A percentile compares a stretch with the other conserved stretches of the same genome.
phyloP scores from a whole-genome alignment of 30 jellyfish, hydroid and myxozoan genomes.

The Chironex yamaguchii region DNA sequence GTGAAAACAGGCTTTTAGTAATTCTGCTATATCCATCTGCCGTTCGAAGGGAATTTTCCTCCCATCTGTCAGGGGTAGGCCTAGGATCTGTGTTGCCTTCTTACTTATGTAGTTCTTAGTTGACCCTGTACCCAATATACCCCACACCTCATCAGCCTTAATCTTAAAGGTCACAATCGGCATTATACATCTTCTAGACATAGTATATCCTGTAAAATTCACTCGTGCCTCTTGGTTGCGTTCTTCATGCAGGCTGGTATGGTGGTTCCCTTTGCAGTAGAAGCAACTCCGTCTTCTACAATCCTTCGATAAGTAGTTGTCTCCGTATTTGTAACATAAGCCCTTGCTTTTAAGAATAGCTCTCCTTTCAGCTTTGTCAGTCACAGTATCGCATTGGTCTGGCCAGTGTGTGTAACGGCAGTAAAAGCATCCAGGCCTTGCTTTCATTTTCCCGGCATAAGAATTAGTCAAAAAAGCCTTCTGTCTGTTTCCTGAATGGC shows the following conservation, averaged over 20 bases:
- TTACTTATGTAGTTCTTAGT: conserved; percentile 18
- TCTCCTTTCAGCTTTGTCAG: neutral
- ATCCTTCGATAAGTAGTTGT: conserved; percentile 19
- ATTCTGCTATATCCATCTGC: neutral
- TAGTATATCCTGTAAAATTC: conserved; percentile 13
- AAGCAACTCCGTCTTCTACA: conserved; percentile 64
- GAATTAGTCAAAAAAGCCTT: neutral
- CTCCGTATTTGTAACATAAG: conserved; percentile 16
- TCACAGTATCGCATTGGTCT: conserved; percentile 16
- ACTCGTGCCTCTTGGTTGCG: conserved; percentile 10
- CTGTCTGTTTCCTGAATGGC: conserved; percentile 4
- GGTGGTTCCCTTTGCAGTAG: conserved; percentile 59
- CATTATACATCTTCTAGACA: conserved; percentile 16
- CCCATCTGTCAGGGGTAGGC: conserved; percentile 33
- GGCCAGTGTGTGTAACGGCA: conserved; percentile 53
- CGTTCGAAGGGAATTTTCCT: conserved; percentile 18
- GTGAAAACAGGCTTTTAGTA: no score
- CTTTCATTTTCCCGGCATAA: no score
- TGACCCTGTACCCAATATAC: conserved; percentile 15
- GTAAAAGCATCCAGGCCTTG: conserved; percentile 40
- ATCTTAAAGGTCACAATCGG: conserved; percentile 48
- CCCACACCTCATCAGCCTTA: conserved; percentile 36
- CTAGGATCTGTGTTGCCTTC: neutral
- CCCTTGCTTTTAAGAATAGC: neutral
- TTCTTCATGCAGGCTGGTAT: conserved; percentile 54